These are phyloP conservation scores for Neolamprologus kungweensis DNA, from an alignment of 2,113 vertebrate species.

Conservation along the genomic window DNA sequence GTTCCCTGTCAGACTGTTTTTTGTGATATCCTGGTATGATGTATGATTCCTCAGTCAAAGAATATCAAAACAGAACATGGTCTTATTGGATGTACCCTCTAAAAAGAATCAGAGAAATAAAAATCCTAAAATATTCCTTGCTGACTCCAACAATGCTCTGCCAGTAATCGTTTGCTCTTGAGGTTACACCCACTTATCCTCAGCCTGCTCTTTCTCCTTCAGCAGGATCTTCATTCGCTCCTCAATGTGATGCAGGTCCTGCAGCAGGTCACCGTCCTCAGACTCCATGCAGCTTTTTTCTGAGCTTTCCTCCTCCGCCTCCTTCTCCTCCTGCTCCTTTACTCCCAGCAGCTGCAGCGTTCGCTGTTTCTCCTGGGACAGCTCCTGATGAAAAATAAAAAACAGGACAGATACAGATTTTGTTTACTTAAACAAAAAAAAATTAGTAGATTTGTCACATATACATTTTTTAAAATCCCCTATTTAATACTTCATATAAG, in stretches of 20 bases:
- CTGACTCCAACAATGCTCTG: neutral
- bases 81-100: neutral
- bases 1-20: neutral
- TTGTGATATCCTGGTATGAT: neutral
- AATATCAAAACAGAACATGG: neutral
- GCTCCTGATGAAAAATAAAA: conserved; percentile 69
- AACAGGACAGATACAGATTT: neutral
- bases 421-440: rapidly evolving
- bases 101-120: neutral
- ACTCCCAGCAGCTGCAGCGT: conserved; percentile 82
- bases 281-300: conserved; percentile 13
- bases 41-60: neutral
- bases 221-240: conserved; percentile 87
- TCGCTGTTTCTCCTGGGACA: conserved; percentile 87
- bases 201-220: conserved; percentile 85
- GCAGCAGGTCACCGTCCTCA: conserved; percentile 65
- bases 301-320: neutral
- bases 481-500: neutral
- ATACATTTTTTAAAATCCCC: neutral
- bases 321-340: conserved; percentile 54
- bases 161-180: neutral
- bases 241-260: conserved; percentile 84
- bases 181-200: conserved; percentile 76
- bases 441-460: neutral
- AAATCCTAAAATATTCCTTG: neutral